A percentile compares a stretch with the other conserved stretches of the same genome.
These are phyloP conservation scores for Smithornis capensis DNA, from an alignment of 2,113 vertebrate genomes.

Conservation along the genomic window DNA sequence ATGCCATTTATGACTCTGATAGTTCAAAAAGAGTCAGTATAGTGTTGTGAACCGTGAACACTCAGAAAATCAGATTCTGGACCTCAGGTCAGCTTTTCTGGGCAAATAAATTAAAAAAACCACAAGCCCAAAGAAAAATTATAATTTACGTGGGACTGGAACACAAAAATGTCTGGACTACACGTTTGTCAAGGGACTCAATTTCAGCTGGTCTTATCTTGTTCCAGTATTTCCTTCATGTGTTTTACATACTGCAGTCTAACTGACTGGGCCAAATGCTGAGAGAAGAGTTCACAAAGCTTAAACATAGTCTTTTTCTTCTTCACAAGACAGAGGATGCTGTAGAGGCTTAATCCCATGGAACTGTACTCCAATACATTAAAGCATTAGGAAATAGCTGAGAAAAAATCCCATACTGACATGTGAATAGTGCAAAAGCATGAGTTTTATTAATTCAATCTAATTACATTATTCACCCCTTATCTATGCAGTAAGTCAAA, in stretches of 20 bases:
- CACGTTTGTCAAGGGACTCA: not conserved
- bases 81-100: not conserved
- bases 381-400: conserved; percentile 3
- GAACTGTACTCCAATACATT: not conserved
- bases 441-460: conserved; percentile 28
- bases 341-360: not conserved
- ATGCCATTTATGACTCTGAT: not conserved
- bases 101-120: not conserved
- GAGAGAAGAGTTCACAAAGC: not conserved
- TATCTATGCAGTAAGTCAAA: conserved; percentile 26
- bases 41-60: not conserved
- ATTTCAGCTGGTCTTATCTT: not conserved
- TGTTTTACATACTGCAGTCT: not conserved
- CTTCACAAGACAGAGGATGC: not conserved
- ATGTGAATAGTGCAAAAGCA: not conserved
- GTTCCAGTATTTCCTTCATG: not conserved
- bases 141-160: not conserved
- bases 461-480: conserved; percentile 42
- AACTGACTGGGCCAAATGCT: not conserved
- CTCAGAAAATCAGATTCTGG: not conserved
- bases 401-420: conserved; percentile 4
- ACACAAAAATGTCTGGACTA: not conserved
- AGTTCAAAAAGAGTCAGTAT: not conserved
- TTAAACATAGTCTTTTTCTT: conserved; percentile 15
- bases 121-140: not conserved